Conservation (phyloP, 2,113 vertebrate species). For the Zeus faber region DNA sequence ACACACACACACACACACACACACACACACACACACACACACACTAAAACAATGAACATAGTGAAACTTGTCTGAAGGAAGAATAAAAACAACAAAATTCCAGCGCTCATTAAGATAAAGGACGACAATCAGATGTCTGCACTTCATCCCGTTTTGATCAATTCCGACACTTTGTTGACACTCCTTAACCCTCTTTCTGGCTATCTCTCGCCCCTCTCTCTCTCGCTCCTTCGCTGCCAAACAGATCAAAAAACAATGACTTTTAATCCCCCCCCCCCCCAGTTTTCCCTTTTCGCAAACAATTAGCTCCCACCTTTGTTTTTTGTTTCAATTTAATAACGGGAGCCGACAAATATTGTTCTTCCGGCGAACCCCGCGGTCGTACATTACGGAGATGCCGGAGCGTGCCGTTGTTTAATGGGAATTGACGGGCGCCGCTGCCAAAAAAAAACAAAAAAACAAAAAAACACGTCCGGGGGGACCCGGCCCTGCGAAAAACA, state of each 20-base stretch:
- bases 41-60: constrained; percentile 47
- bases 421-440: constrained; percentile 55
- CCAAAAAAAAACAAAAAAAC: constrained; percentile 35
- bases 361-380: constrained; percentile 32
- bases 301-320: constrained; percentile 60
- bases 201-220: constrained; percentile 8
- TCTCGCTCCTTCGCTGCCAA: constrained; percentile 16
- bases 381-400: constrained; percentile 55
- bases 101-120: no score
- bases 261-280: constrained; percentile 55
- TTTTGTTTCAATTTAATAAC: no score
- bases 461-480: no score
- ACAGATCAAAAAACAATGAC: constrained; percentile 42
- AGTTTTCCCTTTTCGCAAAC: constrained; percentile 61
- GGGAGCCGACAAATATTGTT: constrained; percentile 47
- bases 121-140: no score
- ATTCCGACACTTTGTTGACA: no score
- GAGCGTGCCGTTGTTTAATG: constrained; percentile 52
- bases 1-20: neutral
- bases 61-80: constrained; percentile 33
- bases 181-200: constrained; percentile 12
- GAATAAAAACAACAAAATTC: no score
- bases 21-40: constrained; percentile 49
- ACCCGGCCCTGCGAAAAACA: no score
- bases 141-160: no score